phyloP scores from a whole-genome alignment of 2,888 invertebrate species.

The Dastarcus helophoroides region DNA sequence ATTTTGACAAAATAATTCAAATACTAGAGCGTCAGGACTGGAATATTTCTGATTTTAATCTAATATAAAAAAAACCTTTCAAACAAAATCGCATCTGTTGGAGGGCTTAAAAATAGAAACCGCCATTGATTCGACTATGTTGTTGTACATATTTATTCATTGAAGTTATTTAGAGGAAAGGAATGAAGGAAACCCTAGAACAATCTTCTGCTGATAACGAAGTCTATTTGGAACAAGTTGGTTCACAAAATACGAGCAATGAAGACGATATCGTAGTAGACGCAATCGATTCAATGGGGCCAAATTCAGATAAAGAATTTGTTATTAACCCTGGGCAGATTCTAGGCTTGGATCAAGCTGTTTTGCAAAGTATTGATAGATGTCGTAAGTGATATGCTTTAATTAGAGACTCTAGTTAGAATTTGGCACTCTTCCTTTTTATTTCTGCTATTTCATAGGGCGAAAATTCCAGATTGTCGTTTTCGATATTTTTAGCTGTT shows the following conservation, averaged over 20 bases:
- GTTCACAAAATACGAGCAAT: conserved; percentile 35
- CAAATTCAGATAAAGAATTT: conserved; percentile 46
- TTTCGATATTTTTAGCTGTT: no score
- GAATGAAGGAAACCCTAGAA: conserved; percentile 49
- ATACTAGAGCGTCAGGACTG: no score
- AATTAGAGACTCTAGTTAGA: background rate
- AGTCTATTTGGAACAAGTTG: conserved; percentile 36
- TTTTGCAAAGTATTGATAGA: conserved; percentile 82
- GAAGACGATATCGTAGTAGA: conserved; percentile 70
- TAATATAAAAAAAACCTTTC: no score
- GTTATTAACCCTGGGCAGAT: conserved; percentile 67
- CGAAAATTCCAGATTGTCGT: no score
- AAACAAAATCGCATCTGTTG: no score
- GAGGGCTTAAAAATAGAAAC: no score
- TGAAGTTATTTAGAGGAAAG: conserved; percentile 38
- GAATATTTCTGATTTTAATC: no score
- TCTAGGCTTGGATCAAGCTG: conserved; percentile 80
- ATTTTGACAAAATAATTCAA: no score
- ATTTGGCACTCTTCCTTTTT: no score
- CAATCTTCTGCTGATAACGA: conserved; percentile 40
- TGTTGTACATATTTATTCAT: no score
- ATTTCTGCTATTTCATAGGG: no score
- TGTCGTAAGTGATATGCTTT: conserved; percentile 55
- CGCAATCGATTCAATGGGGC: conserved; percentile 38
- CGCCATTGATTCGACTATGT: no score